Conservation (phyloP, 1,140 invertebrate genomes). For the Chironomus striatipennis region DNA sequence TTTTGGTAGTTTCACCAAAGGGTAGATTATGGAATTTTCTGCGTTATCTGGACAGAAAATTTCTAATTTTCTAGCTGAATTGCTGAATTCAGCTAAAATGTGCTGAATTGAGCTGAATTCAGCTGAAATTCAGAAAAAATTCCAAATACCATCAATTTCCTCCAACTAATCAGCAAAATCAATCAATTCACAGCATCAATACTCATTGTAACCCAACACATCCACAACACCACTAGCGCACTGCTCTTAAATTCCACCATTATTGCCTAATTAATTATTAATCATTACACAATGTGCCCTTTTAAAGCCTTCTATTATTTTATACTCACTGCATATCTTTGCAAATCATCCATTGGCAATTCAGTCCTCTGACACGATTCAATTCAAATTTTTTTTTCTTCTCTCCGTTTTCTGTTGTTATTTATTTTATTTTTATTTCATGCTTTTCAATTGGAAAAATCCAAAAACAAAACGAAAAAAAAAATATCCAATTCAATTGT, state of each 20-base stretch:
- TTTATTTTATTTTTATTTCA: no score
- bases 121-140: no score
- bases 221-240: no score
- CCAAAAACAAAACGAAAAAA: not conserved
- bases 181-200: no score
- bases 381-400: constrained; percentile 4
- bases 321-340: not conserved
- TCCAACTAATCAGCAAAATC: not conserved
- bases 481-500: constrained; percentile 8
- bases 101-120: no score
- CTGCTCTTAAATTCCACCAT: not conserved
- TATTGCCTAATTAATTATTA: constrained; percentile 22
- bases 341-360: not conserved
- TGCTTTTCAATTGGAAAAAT: no score
- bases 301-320: constrained; percentile 11
- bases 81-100: no score
- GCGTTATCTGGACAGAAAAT: no score
- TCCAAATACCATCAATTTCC: not conserved
- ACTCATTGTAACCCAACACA: no score
- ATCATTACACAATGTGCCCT: not conserved
- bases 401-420: not conserved
- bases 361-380: constrained; percentile 9
- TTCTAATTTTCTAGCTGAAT: no score
- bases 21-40: no score
- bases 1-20: no score